Evolutionary conservation across 2,797 vertebrate species (phyloP), one percentile per base, ranked within the genome.

Genomic region (Poeciliopsis gracilis): DNA sequence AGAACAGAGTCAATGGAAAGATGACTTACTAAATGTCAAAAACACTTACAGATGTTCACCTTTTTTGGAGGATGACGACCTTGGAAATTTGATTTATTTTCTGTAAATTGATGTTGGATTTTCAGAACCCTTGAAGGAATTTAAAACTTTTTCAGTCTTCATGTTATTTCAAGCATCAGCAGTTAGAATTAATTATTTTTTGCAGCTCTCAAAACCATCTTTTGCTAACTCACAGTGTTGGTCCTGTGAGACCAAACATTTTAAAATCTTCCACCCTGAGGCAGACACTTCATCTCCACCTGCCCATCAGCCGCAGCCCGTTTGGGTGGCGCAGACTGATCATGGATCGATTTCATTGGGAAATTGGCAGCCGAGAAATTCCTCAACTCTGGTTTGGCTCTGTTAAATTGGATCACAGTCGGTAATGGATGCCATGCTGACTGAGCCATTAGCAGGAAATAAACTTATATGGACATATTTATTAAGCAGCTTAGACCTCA

Each of bases 361-460:
- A 70, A 15, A 71, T 28, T 71, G 67, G 25, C 25, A 81, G 86
- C 75, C 10, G 78, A 80, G 72, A 79, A 66, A 67, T 51, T 79
- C 25, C 77, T 69, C 61, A 30, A 77, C 84, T 77, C 81, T 73
- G 84, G 82, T 85, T 87, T 82, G 85, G 41, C 84, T 76, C 76
- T 46, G 77, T 87, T 87, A 89, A 91, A 93, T 91, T 93, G 88
- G 89, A 90, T 92, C 92, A 86, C 88, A 90, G 90, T 82, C 38
- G 84, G 91, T 92, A 93, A 94, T 94, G 87, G 88, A 83, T 80
- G 79, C 82, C 93, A 91, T 72, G 90, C 93, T 92, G 94, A 51
- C 84, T 84, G 83, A 67, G 71, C 87, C 86, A 84, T 92, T 94
- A 91, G 86, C 82, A 86, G 83, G 86, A 90, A 90, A 92, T 91